phyloP scores from a whole-genome alignment of 1,140 invertebrate species.

The Eurytemora carolleeae region DNA sequence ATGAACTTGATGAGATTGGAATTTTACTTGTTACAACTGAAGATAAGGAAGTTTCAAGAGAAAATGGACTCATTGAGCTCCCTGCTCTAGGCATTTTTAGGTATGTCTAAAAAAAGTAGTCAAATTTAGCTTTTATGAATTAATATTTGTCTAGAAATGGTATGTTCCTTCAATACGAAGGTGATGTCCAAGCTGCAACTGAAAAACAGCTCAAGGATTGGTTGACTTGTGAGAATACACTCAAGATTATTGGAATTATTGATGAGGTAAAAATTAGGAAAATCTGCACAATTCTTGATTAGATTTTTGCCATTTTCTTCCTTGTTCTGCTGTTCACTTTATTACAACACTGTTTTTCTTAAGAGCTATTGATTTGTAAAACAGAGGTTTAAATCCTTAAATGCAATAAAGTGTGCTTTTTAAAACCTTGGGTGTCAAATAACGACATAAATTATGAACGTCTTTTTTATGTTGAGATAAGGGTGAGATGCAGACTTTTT shows the following conservation, averaged over 20 bases:
- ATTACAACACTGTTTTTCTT: too few relatives aligned
- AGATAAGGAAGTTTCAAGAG: slow-evolving; percentile 62
- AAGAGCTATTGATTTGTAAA: too few relatives aligned
- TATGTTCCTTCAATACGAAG: slow-evolving; percentile 5
- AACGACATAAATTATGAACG: too few relatives aligned
- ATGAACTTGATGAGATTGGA: slow-evolving; percentile 72
- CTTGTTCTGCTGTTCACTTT: too few relatives aligned
- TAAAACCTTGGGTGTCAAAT: too few relatives aligned
- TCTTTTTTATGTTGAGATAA: too few relatives aligned
- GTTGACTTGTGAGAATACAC: slow-evolving; percentile 12
- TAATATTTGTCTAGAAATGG: slow-evolving; percentile 6
- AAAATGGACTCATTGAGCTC: slow-evolving; percentile 67
- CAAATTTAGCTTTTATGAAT: background rate
- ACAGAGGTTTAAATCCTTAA: background rate
- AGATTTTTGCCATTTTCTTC: too few relatives aligned
- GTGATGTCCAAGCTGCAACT: slow-evolving; percentile 3
- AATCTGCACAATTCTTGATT: too few relatives aligned
- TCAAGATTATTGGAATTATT: slow-evolving; percentile 13
- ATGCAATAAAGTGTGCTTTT: background rate
- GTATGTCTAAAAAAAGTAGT: background rate
- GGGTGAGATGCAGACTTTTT: too few relatives aligned
- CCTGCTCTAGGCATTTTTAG: slow-evolving; percentile 17
- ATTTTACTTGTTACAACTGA: slow-evolving; percentile 86
- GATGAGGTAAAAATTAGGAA: too few relatives aligned
- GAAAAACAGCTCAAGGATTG: slow-evolving; percentile 10